phyloP scores from a whole-genome alignment of 1,140 invertebrate species.

The Drosophila cardini region DNA sequence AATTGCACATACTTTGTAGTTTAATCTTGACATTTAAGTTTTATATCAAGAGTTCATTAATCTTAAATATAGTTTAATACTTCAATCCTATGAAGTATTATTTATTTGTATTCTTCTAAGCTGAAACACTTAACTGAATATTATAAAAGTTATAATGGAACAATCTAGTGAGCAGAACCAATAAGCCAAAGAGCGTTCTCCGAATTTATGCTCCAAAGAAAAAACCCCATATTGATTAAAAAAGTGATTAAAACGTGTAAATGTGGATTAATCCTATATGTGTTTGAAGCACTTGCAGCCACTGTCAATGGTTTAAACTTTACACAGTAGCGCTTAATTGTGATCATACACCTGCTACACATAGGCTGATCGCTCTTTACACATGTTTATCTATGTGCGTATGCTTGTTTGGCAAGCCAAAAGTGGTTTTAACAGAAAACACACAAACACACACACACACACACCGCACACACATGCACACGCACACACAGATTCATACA shows the following conservation, averaged over 20 bases:
- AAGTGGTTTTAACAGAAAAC: conserved; percentile 7
- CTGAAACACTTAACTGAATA: no score
- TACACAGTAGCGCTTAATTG: not conserved
- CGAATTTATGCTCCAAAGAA: no score
- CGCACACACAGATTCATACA: conserved; percentile 7
- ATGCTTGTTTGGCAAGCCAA: not conserved
- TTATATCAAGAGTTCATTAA: not conserved
- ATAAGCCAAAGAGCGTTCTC: no score
- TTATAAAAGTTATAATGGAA: no score
- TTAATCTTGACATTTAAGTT: not conserved
- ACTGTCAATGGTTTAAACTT: not conserved
- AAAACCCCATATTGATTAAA: no score
- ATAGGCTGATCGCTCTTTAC: conserved; percentile 9
- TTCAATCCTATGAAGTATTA: no score
- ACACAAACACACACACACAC: not conserved
- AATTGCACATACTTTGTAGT: not conserved
- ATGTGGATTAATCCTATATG: not conserved
- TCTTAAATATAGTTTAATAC: no score
- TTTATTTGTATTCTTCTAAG: no score
- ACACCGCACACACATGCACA: not conserved
- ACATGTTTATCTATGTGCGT: conserved; percentile 1
- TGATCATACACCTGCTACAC: conserved; percentile 5
- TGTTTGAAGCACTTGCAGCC: not conserved
- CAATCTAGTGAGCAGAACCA: no score
- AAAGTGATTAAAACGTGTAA: no score